Percentiles rank a stretch among this genome's conserved stretches.
Conservation (phyloP, 2,888 invertebrate species). For the Cantharis nigra region DNA sequence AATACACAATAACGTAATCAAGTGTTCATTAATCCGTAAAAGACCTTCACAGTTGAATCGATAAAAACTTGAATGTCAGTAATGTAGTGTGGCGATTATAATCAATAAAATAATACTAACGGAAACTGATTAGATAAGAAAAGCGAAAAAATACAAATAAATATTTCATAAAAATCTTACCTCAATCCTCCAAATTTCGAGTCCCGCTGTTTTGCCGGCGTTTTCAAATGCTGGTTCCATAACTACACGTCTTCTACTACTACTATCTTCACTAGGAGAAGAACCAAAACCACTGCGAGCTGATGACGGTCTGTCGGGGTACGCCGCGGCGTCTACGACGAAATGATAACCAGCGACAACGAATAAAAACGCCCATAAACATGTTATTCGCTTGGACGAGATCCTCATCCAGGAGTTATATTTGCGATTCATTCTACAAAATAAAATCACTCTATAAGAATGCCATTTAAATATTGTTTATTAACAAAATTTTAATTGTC, state of each 20-base stretch:
- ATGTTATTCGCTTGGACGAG: conserved; percentile 1
- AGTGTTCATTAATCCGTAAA: neutral
- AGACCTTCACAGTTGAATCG: neutral
- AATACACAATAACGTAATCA: neutral
- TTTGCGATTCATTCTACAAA: conserved; percentile 20
- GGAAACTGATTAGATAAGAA: neutral
- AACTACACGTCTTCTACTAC: conserved; percentile 43
- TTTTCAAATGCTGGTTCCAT: conserved; percentile 71
- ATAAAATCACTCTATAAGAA: neutral
- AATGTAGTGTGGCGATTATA: neutral
- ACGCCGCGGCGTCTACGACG: conserved; percentile 23
- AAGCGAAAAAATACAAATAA: neutral
- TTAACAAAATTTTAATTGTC: neutral
- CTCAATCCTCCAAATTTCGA: conserved; percentile 83
- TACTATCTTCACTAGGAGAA: conserved; percentile 9
- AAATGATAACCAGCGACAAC: conserved; percentile 8
- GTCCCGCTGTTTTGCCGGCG: conserved; percentile 69
- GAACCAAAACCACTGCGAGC: neutral
- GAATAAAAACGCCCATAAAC: conserved; percentile 19
- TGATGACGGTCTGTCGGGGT: conserved; percentile 9
- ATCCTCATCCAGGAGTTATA: conserved; percentile 10
- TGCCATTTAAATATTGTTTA: neutral
- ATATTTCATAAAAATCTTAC: conserved; percentile 56
- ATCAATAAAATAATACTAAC: neutral
- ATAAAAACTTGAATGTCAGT: neutral